Conservation (phyloP, 2,888 invertebrate species). For the Esperia sulphurella region DNA sequence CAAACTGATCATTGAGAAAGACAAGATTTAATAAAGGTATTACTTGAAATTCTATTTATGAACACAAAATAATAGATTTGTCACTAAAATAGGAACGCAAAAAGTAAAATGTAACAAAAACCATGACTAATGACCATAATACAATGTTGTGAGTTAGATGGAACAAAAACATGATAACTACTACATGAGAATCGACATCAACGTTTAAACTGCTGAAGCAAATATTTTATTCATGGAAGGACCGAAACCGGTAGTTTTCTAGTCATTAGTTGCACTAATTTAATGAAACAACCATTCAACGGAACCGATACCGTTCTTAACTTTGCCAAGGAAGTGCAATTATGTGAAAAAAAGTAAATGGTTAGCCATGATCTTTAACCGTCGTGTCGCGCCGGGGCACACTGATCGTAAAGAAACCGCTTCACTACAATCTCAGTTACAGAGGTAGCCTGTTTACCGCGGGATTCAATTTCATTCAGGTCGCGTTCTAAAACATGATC, state of each 20-base stretch:
- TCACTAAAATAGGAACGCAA: slow-evolving; percentile 1
- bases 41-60: background rate
- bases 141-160: slow-evolving; percentile 9
- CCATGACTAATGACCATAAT: slow-evolving; percentile 9
- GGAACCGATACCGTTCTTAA: slow-evolving; percentile 46
- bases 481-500: slow-evolving; percentile 1
- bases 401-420: background rate
- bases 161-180: slow-evolving; percentile 21
- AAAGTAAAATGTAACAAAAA: slow-evolving; percentile 12
- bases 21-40: background rate
- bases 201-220: slow-evolving; percentile 17
- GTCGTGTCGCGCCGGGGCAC: no score
- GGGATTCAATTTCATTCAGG: slow-evolving; percentile 5
- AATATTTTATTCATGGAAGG: slow-evolving; percentile 13
- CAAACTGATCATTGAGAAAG: slow-evolving; percentile 6
- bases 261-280: slow-evolving; percentile 31
- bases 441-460: background rate
- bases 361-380: slow-evolving; percentile 23
- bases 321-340: slow-evolving; percentile 40
- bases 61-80: background rate
- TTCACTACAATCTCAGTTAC: background rate
- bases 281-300: slow-evolving; percentile 32
- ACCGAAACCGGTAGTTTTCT: slow-evolving; percentile 25
- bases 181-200: slow-evolving; percentile 20
- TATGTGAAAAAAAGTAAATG: slow-evolving; percentile 32